Conservation (phyloP, 2,797 vertebrate species). For the Acipenser transmontanus region DNA sequence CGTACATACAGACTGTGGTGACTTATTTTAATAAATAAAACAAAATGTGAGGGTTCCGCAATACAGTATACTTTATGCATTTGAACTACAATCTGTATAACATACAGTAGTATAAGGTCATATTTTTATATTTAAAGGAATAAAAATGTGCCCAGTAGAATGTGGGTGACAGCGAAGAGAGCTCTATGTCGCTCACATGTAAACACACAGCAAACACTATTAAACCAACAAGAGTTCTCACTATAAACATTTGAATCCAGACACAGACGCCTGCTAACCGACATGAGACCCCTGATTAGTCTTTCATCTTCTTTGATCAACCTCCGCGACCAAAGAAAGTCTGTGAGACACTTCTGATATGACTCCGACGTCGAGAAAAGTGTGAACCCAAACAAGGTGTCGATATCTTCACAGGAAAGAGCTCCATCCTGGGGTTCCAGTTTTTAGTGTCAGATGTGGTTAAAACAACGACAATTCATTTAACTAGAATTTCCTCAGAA, state of each 20-base stretch:
- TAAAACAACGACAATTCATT: constrained; percentile 13
- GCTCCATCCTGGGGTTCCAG: constrained; percentile 4
- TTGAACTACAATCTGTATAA: too few species aligned
- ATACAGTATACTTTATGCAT: too few species aligned
- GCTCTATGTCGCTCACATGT: too few species aligned
- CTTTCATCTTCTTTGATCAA: not conserved
- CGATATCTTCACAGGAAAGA: constrained; percentile 5
- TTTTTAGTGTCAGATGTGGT: constrained; percentile 9
- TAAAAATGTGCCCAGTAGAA: too few species aligned
- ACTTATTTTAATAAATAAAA: too few species aligned
- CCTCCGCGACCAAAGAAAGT: not conserved
- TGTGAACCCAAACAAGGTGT: constrained; percentile 14
- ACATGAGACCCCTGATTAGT: constrained; percentile 1
- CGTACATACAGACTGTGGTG: too few species aligned
- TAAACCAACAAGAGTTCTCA: constrained; percentile 10
- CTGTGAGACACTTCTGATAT: constrained; percentile 9
- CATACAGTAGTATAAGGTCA: too few species aligned
- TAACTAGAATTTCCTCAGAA: constrained; percentile 22
- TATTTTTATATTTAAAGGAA: too few species aligned
- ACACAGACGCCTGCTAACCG: not conserved
- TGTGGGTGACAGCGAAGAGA: too few species aligned
- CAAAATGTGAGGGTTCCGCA: too few species aligned
- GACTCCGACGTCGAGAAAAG: constrained; percentile 11
- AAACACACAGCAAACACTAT: not conserved
- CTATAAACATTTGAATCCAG: not conserved